Evolutionary conservation across 2,888 invertebrate species (phyloP).

Genomic region (Pediacus dermestoides): DNA sequence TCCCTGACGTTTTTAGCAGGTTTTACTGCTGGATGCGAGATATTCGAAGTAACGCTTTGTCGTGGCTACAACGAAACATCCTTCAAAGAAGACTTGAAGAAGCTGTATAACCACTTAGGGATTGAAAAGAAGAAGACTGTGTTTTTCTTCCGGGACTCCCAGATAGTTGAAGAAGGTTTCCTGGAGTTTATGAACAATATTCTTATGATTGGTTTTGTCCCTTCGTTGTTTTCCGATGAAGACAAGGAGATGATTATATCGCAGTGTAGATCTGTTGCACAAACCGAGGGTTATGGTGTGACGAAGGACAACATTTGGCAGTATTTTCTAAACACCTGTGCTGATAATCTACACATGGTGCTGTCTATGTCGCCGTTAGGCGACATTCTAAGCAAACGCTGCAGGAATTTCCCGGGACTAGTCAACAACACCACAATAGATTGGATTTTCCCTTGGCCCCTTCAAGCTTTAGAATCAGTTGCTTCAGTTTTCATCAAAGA

Average conservation of each 20-base stretch:
- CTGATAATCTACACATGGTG: conserved; percentile 86
- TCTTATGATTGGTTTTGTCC: conserved; percentile 79
- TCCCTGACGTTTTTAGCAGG: conserved; percentile 75
- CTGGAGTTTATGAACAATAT: conserved; percentile 90
- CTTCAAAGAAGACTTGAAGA: conserved; percentile 85
- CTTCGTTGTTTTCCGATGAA: conserved; percentile 82
- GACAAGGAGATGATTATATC: conserved; percentile 81
- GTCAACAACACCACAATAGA: conserved; percentile 91
- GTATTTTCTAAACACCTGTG: conserved; percentile 73
- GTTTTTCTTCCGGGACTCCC: conserved; percentile 80
- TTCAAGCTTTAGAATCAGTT: conserved; percentile 82
- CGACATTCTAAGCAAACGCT: conserved; percentile 75
- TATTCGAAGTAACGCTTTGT: conserved; percentile 79
- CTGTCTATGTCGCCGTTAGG: conserved; percentile 87
- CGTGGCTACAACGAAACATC: conserved; percentile 79
- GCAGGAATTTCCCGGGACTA: conserved; percentile 87
- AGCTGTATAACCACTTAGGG: conserved; percentile 71
- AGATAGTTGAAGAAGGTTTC: conserved; percentile 79
- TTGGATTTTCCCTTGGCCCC: conserved; percentile 93
- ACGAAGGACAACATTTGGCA: conserved; percentile 83
- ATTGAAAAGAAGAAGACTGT: conserved; percentile 74
- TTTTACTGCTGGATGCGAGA: conserved; percentile 77
- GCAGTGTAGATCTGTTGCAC: conserved; percentile 64
- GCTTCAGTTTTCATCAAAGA: conserved; percentile 81
- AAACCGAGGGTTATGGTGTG: conserved; percentile 67